phyloP scores from a whole-genome alignment of 2,797 vertebrate genomes.

The Ctenosaura bakeri region DNA sequence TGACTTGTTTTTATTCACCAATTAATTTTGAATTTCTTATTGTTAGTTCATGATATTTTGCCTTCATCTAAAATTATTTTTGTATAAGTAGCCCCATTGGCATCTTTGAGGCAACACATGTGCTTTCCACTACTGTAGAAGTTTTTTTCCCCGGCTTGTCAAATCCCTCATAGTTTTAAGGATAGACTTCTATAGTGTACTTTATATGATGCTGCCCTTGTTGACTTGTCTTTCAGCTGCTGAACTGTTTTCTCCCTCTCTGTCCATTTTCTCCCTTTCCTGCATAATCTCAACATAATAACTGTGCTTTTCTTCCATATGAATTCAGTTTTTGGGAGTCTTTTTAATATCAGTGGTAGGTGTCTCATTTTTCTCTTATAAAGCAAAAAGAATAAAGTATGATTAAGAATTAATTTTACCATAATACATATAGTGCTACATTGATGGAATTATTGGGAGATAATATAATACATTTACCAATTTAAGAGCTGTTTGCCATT shows the following conservation, averaged over 20 bases:
- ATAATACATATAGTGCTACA: neutral
- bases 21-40: conserved; percentile 5
- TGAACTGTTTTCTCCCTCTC: neutral
- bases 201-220: neutral
- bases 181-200: neutral
- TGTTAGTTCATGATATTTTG: neutral
- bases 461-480: neutral
- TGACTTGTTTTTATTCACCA: neutral
- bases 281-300: neutral
- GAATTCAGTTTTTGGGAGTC: neutral
- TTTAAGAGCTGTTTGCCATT: neutral
- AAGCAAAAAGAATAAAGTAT: neutral
- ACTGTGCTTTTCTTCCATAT: neutral
- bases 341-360: neutral
- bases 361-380: too few relatives aligned
- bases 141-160: neutral
- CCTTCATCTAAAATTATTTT: neutral
- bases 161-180: neutral
- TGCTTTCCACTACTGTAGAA: neutral
- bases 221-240: neutral
- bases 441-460: neutral
- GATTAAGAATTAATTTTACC: neutral
- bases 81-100: neutral
- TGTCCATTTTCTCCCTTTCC: neutral
- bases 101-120: neutral